Base-by-base conservation (phyloP, 2,888 invertebrate species). In the Axea sp. region DNA sequence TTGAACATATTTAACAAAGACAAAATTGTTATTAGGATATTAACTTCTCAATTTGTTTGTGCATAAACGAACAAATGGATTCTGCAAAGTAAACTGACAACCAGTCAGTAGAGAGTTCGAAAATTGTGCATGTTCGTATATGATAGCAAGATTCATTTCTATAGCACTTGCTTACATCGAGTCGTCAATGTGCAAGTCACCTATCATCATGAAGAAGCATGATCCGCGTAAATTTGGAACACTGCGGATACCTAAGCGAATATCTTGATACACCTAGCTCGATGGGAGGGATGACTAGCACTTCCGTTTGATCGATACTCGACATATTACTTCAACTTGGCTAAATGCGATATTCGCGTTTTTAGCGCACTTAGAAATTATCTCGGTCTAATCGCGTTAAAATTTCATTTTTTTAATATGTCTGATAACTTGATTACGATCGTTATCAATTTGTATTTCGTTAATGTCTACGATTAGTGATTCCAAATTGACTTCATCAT, bases 141-240 rank as follows among this genome's bases (percentile, higher is more conserved):
- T 51, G 26, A 69, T 55, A 30, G 62, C 53, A 11, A 47, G 73
- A 51, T 65, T 60, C 69, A 33, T 73, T 60, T 57, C 68, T 55
- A 28, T 41, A 57, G 51, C 55, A 49, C 68, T 73, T 72, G 67
- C 60, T 67, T 51, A 49, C 49, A 64, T 68, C 75, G 76, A 79
- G 78, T 81, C 77, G 79, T 77, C 72, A 51, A 73, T 69, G 72
- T 82, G 85, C 85, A 82, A 84, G 85, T 85, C 85, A 84, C 73
- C 77, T 67, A 78, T 76, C 76, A 76, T 78, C 80, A 78, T 76
- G 76, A 78, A 77, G 78, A 77, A 81, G 77, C 83, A 84, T 82
- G 83, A 82, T 78, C 80, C 69, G 81, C 78, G 79, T 78, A 78
- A 82, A 83, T 78, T 80, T 79, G 55, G 79, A 81, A 79, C 75